Percentiles rank a stretch among this genome's conserved stretches.
These are phyloP conservation scores for Gambusia holbrooki DNA, from an alignment of 2,113 vertebrate species.

Conservation along the genomic window DNA sequence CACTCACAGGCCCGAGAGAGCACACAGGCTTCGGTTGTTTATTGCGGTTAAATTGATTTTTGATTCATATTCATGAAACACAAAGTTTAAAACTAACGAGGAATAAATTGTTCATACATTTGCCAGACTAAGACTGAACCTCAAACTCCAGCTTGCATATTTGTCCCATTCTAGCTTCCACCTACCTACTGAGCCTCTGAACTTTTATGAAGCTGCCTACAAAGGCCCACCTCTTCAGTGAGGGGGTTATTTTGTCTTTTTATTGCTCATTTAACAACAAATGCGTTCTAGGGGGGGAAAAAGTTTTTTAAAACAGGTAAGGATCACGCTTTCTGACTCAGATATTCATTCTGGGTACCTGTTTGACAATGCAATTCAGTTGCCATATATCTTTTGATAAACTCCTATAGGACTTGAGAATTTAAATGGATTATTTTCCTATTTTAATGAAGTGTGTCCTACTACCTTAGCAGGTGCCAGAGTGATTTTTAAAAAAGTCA, in stretches of 20 bases:
- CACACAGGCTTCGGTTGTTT: conserved; percentile 11
- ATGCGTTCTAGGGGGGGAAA: background rate
- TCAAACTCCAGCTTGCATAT: conserved; percentile 35
- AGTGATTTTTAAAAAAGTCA: too few species aligned
- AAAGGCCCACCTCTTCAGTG: conserved; percentile 11
- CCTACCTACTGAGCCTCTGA: conserved; percentile 46
- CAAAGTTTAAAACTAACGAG: background rate
- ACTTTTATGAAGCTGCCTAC: conserved; percentile 28
- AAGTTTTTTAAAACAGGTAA: background rate
- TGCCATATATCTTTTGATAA: background rate
- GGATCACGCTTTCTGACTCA: background rate
- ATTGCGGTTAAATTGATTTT: conserved; percentile 9
- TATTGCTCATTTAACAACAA: background rate
- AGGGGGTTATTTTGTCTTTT: conserved; percentile 30
- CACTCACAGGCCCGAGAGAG: conserved; percentile 13
- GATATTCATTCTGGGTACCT: background rate
- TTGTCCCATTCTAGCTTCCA: conserved; percentile 22
- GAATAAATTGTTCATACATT: conserved; percentile 16
- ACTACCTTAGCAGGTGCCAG: background rate
- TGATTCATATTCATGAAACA: conserved; percentile 3
- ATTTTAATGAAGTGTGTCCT: background rate
- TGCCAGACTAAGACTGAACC: conserved; percentile 28
- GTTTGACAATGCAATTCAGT: background rate
- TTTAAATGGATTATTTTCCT: background rate
- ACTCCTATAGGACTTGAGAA: background rate